Base-by-base conservation (phyloP, 2,113 vertebrate species). In the Felis chaus region DNA sequence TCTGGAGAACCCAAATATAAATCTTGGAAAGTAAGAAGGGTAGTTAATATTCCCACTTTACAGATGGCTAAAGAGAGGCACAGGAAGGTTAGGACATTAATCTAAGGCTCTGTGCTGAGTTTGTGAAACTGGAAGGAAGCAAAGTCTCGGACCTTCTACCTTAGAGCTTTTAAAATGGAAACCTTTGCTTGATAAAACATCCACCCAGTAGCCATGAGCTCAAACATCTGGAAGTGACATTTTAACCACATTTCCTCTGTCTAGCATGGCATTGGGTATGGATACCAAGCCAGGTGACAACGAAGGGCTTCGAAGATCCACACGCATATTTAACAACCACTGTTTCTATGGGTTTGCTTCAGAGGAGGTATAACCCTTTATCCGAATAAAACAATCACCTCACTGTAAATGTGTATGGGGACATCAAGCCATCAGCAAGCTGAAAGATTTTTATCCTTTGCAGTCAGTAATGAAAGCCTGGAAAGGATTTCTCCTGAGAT, bases 401-500 rank as follows among this genome's bases (percentile, higher is more conserved):
- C 18, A 14, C 66, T 66, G 81, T 84, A 76, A 21, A 31, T 48
- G 10, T 50, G 18, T 16, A 31, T 0, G 5, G 36, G 39, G 4
- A 55, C 55, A 41, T 23, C 18, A 63, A 15, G 1, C 41, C 78
- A 71, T 94, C 73, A 94, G 36, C 29, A 55, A 73, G 41, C 48
- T 50, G 33, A 91, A 61, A 53, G 33, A 63, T 36, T 94, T 78
- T 84, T 81, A 76, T 96, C 82, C 21, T 87, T 82, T 15, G 5
- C 18, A 53, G 79, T 95, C 36, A 45, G 73, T 86, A 95, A 92
- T 80, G 65, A 95, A 97, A 88, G 66, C 4, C 12, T 18, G 19
- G 13, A 69, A 65, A 94, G 81, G 80, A 66, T 98, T 98, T 97
- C 74, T 98, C 93, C 61, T 65, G 61, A 97, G 69, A 91, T 50